phyloP scores from a whole-genome alignment of 2,113 vertebrate species.

The Himantopus leucocephalus region DNA sequence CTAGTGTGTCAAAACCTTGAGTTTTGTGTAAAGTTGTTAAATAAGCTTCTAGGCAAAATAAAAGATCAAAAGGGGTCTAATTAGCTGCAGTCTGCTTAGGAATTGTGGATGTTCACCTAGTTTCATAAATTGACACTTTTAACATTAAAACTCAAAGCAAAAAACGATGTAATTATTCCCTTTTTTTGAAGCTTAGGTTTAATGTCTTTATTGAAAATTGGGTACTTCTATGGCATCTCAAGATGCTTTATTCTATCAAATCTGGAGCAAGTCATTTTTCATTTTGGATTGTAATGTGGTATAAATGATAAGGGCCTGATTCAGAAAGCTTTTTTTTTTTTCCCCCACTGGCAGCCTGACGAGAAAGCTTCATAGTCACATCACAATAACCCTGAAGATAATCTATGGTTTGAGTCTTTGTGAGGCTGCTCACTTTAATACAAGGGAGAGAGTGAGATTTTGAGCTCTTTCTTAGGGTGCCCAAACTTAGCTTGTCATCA shows the following conservation, averaged over 20 bases:
- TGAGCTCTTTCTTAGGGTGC: neutral
- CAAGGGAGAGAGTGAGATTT: constrained; percentile 1
- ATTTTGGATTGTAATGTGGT: constrained; percentile 70
- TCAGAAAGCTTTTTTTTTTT: constrained; percentile 18
- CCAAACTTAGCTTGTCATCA: neutral
- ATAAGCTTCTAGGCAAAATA: constrained; percentile 71
- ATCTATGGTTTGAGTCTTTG: constrained; percentile 52
- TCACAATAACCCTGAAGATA: constrained; percentile 66
- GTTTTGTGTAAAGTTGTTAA: constrained; percentile 67
- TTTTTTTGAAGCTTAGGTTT: constrained; percentile 68
- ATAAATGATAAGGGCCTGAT: constrained; percentile 67
- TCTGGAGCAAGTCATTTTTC: constrained; percentile 69
- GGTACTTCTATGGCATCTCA: constrained; percentile 64
- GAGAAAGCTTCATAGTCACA: constrained; percentile 37
- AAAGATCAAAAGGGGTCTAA: constrained; percentile 72
- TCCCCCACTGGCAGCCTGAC: neutral
- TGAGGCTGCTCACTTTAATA: neutral
- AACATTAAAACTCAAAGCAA: constrained; percentile 72
- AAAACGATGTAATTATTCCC: constrained; percentile 70
- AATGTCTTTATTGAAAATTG: constrained; percentile 72
- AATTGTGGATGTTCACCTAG: constrained; percentile 72
- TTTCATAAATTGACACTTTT: constrained; percentile 72
- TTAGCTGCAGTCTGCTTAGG: constrained; percentile 67
- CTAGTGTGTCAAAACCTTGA: constrained; percentile 24
- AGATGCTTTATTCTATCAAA: constrained; percentile 70